Base-by-base conservation (phyloP, 2,113 vertebrate species). In the Todiramphus chloris region DNA sequence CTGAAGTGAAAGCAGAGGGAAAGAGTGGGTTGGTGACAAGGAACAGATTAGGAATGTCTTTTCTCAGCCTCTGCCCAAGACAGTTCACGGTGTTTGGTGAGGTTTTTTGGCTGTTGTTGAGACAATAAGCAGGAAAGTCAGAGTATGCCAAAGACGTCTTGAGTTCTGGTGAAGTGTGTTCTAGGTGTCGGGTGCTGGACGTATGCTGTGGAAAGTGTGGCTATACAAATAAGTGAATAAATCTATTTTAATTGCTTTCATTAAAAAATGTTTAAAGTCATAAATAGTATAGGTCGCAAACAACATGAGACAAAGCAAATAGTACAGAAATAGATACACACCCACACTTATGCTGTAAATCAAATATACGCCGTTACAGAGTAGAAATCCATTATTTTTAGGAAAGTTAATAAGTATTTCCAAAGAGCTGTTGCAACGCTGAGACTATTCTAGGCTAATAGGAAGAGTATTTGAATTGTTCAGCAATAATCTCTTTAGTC, bases 231-330 rank as follows among this genome's bases (percentile, higher is more conserved):
- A 46, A 35, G 8, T 24, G 63, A 60, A 80, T 72, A 68, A 63
- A 95, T 31, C 20, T 75, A 17, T 73, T 83, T 83, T 33, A 85
- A 80, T 80, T 83, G 46, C 25, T 86, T 90, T 67, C 46, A 37
- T 90, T 62, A 5, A 69, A 90, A 91, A 84, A 46, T 6, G 43
- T 68, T 90, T 53, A n/a, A 90, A 90, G 68, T 72, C 30, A 83
- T 96, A 93, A 95, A 93, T 96, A 92, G 35, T 92, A 51, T 72
- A 37, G n/a, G 13, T 64, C 0, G 7, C 56, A 93, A 93, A 68
- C 13, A 83, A 75, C 8, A 16, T 31, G 39, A 85, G 58, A n/a
- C 44, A 87, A 95, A 94, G 82, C 23, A 94, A 55, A 35, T 64
- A 59, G 35, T 46, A 86, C 37, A 80, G 39, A 51, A 68, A 89